These are phyloP conservation scores for Leptopilina myrica DNA, from an alignment of 2,888 invertebrate genomes.

Conservation along the genomic window DNA sequence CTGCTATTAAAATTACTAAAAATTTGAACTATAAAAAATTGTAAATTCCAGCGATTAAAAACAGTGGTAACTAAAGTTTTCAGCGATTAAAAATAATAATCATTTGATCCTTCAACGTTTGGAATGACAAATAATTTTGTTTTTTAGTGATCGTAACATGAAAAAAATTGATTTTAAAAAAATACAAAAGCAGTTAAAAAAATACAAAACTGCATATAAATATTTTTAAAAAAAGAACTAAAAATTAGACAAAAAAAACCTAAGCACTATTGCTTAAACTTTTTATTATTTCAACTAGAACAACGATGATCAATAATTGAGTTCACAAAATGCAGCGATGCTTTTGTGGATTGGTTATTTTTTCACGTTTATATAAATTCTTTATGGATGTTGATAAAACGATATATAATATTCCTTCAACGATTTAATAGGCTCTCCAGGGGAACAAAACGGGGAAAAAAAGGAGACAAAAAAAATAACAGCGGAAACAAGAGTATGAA, in stretches of 20 bases:
- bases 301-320: conserved; percentile 27
- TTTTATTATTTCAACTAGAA: neutral
- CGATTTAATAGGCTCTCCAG: conserved; percentile 16
- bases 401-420: conserved; percentile 14
- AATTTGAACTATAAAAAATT: too few relatives aligned
- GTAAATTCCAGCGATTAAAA: too few relatives aligned
- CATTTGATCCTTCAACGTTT: too few relatives aligned
- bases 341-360: conserved; percentile 7
- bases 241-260: neutral
- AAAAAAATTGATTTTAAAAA: too few relatives aligned
- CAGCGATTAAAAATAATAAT: too few relatives aligned
- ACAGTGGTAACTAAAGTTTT: too few relatives aligned
- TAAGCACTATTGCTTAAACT: conserved; percentile 7
- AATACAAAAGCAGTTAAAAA: too few relatives aligned
- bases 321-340: neutral
- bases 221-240: neutral
- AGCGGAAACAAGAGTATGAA: neutral
- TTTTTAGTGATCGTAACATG: too few relatives aligned
- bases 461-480: neutral
- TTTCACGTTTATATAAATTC: neutral
- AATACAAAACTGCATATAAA: too few relatives aligned
- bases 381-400: conserved; percentile 16
- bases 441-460: neutral
- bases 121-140: too few relatives aligned
- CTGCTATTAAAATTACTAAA: too few relatives aligned